phyloP scores from a whole-genome alignment of 2,888 invertebrate species.

The Lutraria lutraria region DNA sequence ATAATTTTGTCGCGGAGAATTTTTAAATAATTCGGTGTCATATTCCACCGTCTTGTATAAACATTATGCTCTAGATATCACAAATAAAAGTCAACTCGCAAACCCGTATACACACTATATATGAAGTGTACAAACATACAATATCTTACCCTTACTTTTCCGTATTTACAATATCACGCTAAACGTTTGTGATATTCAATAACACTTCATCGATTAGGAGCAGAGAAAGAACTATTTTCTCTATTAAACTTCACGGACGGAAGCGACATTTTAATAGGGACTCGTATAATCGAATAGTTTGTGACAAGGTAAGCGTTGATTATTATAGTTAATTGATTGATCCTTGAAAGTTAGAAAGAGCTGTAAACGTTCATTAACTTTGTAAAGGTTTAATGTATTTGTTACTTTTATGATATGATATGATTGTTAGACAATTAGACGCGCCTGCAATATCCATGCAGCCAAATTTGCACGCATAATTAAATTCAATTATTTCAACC shows the following conservation, averaged over 20 bases:
- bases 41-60: background rate
- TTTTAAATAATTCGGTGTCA: background rate
- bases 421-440: background rate
- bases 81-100: background rate
- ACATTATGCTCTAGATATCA: background rate
- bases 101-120: background rate
- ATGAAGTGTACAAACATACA: background rate
- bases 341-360: too few species aligned
- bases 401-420: background rate
- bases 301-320: background rate
- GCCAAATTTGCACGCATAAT: too few species aligned
- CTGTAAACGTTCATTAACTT: too few species aligned
- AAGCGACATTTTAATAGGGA: background rate
- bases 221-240: background rate
- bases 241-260: background rate
- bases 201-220: background rate
- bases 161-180: background rate
- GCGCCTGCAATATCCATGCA: too few species aligned
- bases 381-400: too few species aligned
- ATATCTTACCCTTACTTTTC: background rate
- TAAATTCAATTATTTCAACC: too few species aligned
- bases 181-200: background rate
- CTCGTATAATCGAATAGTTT: background rate
- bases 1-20: too few species aligned
- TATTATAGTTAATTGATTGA: background rate